A percentile compares a stretch with the other conserved stretches of the same genome.
Evolutionary conservation across 37 sponge, comb jelly and placozoan genomes (phyloP).

Genomic region (Spongia lamella): DNA sequence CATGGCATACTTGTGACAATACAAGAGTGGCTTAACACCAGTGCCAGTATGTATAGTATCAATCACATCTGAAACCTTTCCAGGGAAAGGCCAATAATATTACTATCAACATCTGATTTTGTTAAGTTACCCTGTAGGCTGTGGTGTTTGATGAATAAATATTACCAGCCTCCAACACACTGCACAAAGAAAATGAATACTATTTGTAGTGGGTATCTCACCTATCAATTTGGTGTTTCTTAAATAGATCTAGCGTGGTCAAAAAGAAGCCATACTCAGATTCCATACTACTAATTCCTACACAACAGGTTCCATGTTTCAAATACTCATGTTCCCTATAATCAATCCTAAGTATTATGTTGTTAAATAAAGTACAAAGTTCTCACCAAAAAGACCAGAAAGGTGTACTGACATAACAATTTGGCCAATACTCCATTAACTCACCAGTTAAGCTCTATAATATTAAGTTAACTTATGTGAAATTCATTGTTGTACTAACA

Average conservation of each 20-base stretch:
- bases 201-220: neutral
- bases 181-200: neutral
- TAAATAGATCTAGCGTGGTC: constrained; percentile 23
- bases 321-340: constrained; percentile 56
- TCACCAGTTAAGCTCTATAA: constrained; percentile 26
- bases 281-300: neutral
- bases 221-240: constrained; percentile 26
- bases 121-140: constrained; percentile 11
- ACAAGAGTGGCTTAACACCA: constrained; percentile 6
- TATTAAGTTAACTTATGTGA: neutral
- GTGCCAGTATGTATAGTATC: too few species aligned
- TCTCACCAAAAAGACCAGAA: constrained; percentile 44
- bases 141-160: constrained; percentile 4
- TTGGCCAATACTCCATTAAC: constrained; percentile 37
- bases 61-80: too few species aligned
- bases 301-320: constrained; percentile 65
- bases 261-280: constrained; percentile 47
- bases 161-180: neutral
- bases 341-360: neutral
- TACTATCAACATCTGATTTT: neutral
- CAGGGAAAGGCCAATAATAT: too few species aligned
- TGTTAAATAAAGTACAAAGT: neutral
- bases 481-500: constrained; percentile 2
- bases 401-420: neutral
- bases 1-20: neutral